Evolutionary conservation across 2,888 invertebrate species (phyloP), one percentile per base, ranked within the genome.

Genomic region (Melolontha melolontha): DNA sequence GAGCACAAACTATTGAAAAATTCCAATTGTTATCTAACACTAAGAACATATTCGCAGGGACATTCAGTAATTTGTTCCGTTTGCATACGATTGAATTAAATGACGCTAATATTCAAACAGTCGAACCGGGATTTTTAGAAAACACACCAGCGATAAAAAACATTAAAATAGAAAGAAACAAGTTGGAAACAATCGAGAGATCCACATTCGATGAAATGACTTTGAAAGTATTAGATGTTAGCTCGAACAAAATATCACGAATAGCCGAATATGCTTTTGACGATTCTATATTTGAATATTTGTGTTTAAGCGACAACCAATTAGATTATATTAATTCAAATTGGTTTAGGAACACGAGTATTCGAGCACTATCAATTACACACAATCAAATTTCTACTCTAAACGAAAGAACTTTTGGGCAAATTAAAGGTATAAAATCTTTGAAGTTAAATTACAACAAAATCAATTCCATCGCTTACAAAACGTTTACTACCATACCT

Each of bases 381-480:
- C 59, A 62, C 39, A 62, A 62, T 47, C 34, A 14, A 6, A 8
- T 62, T 0, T 29, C 39, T 8, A 17, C n/a, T 27, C 16, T 62
- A 34, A 47, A 62, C 6, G 47, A 29, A 14, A 11, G 29, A 2
- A 62, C 59, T 1, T 62, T 62, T 16, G 11, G 16, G 29, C 47
- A 47, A 10, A 62, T 34, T 8, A 62, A 16, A 29, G 59, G 47
- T 1, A 1, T 62, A 17, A 62, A 62, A 62, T 47, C 59, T 4
- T 47, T 62, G 11, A 62, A 62, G 5, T 34, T 62, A n/a, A 62
- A n/a, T 11, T 62, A 62, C 34, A 62, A 62, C 47, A 62, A 17
- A 34, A 47, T 62, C 1, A 14, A 39, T 5, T 47, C 34, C n/a
- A 62, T 62, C 16, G 29, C 34, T 7, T 17, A 10, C 2, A 49